Base-by-base conservation (phyloP, 2,888 invertebrate species). In the Strigamia transsilvanica region DNA sequence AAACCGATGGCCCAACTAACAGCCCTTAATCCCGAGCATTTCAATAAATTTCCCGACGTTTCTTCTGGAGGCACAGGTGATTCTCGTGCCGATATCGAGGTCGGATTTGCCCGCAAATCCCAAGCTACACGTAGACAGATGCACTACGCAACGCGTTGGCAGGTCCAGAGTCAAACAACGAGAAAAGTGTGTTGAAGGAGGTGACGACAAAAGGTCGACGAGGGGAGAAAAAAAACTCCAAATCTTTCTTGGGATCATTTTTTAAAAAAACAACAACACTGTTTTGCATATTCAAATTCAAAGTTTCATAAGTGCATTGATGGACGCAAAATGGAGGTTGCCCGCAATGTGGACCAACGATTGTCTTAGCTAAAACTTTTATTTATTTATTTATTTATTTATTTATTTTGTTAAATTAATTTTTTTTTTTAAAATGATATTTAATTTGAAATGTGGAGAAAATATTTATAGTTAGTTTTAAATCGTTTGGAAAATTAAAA, bases 51-150 rank as follows among this genome's bases (percentile, higher is more conserved):
- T 66, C 23, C 61, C 61, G 61, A 66, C 61, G 5, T 66, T 18
- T 66, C 61, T 66, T 23, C 61, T 12, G 13, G 61, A 66, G 61
- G 61, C 61, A 66, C 61, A 66, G 61, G 61, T 66, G 61, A 66
- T 66, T 66, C 21, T 66, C 18, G 61, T 66, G 61, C 61, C 61
- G 61, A 23, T 66, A 66, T 66, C 61, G 61, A 66, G 61, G 61
- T 66, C 61, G 61, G 61, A 66, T 66, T 66, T 66, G 61, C 61
- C 61, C 61, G 61, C 61, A 66, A 66, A 66, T 66, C 61, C 61
- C 61, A 23, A 66, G 61, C 61, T n/a, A 66, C 23, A 66, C 61
- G 61, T 23, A 51, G 51, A 51, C 51, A 51, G n/a, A 51, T 18
- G 51, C 51, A n/a, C 61, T 21, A 66, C 12, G 61, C 61, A 66